Percentiles rank a stretch among this genome's conserved stretches.
These are phyloP conservation scores for Cylloceria caligata DNA, from an alignment of 2,888 invertebrate species.

Conservation along the genomic window DNA sequence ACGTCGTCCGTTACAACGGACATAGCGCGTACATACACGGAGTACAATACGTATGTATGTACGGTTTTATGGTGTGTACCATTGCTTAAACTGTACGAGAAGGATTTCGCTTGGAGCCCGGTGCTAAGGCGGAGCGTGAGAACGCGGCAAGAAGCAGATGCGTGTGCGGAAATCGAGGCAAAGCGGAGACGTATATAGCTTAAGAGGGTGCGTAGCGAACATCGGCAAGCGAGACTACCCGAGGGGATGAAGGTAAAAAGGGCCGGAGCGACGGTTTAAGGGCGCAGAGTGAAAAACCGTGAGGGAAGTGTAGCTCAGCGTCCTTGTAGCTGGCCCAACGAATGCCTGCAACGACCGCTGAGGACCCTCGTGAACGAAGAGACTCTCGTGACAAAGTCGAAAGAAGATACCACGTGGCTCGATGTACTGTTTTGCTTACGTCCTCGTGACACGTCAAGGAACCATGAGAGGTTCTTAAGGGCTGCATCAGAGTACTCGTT, in stretches of 20 bases:
- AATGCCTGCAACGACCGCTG: conserved; percentile 42
- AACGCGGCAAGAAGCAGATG: conserved; percentile 74
- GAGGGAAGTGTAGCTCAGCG: conserved; percentile 4
- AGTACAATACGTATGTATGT: neutral
- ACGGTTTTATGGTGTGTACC: conserved; percentile 12
- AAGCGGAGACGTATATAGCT: conserved; percentile 54
- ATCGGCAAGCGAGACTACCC: conserved; percentile 26
- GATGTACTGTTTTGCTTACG: conserved; percentile 27
- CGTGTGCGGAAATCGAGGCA: conserved; percentile 73
- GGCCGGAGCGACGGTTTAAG: conserved; percentile 42
- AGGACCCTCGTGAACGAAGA: conserved; percentile 55
- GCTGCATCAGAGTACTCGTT: neutral
- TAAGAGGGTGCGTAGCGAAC: conserved; percentile 53
- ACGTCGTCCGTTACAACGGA: conserved; percentile 27
- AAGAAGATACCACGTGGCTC: conserved; percentile 42
- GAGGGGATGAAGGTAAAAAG: conserved; percentile 63
- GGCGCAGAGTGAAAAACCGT: conserved; percentile 47
- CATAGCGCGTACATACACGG: neutral
- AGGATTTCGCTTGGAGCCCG: conserved; percentile 58
- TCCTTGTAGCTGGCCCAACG: conserved; percentile 11
- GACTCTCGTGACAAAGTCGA: conserved; percentile 53
- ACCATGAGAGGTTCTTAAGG: neutral
- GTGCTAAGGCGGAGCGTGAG: conserved; percentile 74
- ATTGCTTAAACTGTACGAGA: conserved; percentile 21
- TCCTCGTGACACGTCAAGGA: neutral